Evolutionary conservation across 2,113 vertebrate genomes (phyloP).

Genomic region (Narcine bancroftii): DNA sequence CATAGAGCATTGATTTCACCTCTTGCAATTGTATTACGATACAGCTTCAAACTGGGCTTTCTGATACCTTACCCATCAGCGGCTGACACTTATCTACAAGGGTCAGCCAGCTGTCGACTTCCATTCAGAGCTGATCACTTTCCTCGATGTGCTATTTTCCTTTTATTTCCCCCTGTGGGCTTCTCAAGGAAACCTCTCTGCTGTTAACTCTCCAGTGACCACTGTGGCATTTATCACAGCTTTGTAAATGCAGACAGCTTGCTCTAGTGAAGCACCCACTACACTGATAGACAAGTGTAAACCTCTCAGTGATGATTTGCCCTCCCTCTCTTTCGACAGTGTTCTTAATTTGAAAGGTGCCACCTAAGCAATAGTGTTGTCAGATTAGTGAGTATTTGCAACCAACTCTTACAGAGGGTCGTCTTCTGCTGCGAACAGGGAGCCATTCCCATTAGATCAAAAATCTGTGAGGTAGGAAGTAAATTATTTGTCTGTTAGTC

Average conservation of each 20-base stretch:
- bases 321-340: neutral
- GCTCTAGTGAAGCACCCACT: neutral
- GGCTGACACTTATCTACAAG: constrained; percentile 9
- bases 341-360: neutral
- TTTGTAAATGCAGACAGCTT: neutral
- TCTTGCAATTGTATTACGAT: constrained; percentile 22
- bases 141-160: constrained; percentile 3
- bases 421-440: neutral
- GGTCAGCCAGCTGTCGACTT: constrained; percentile 14
- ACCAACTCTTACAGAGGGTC: neutral
- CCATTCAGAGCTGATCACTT: constrained; percentile 19
- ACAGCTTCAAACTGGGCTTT: constrained; percentile 24
- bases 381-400: neutral
- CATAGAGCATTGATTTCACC: constrained; percentile 33
- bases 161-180: neutral
- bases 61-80: constrained; percentile 19
- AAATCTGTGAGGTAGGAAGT: no score
- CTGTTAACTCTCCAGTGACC: constrained; percentile 4
- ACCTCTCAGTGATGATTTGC: neutral
- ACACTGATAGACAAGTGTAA: neutral
- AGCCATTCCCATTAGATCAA: neutral
- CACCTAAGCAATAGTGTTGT: neutral
- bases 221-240: neutral
- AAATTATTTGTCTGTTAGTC: no score
- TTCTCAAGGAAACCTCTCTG: neutral